A percentile compares a stretch with the other conserved stretches of the same genome.
These are phyloP conservation scores for Natator depressus DNA, from an alignment of 2,113 vertebrate genomes.

Conservation along the genomic window DNA sequence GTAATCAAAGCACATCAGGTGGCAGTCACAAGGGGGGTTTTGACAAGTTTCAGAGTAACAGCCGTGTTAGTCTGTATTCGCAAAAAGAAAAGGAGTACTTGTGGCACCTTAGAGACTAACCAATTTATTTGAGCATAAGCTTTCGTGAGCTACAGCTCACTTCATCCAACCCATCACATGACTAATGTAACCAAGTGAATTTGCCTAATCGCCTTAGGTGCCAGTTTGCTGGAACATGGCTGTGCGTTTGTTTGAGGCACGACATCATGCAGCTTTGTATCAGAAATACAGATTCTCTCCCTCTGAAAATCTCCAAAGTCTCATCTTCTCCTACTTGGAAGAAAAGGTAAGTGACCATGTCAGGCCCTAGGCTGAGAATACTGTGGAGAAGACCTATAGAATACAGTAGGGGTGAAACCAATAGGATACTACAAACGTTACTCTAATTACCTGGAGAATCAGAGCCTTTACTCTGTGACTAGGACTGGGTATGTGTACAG, in stretches of 20 bases:
- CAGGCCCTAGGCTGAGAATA: too few species aligned
- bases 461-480: neutral
- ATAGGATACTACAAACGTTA: neutral
- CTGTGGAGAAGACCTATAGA: neutral
- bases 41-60: too few species aligned
- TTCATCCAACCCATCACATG: too few species aligned
- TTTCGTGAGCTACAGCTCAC: too few species aligned
- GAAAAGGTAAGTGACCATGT: conserved; percentile 73
- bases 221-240: conserved; percentile 65
- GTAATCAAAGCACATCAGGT: too few species aligned
- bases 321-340: conserved; percentile 80
- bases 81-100: too few species aligned
- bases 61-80: too few species aligned
- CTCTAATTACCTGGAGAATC: too few species aligned
- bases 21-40: too few species aligned
- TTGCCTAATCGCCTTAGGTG: neutral
- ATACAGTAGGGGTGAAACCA: neutral
- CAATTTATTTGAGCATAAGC: too few species aligned
- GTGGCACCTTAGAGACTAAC: too few species aligned
- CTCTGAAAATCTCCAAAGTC: conserved; percentile 69
- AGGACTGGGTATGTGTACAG: neutral
- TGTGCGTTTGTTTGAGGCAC: conserved; percentile 80
- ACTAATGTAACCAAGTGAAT: too few species aligned
- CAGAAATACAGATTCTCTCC: conserved; percentile 81
- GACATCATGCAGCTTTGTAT: conserved; percentile 79